A percentile compares a stretch with the other conserved stretches of the same genome.
Conservation (phyloP, 2,888 invertebrate species). For the Lampropteryx suffumata region DNA sequence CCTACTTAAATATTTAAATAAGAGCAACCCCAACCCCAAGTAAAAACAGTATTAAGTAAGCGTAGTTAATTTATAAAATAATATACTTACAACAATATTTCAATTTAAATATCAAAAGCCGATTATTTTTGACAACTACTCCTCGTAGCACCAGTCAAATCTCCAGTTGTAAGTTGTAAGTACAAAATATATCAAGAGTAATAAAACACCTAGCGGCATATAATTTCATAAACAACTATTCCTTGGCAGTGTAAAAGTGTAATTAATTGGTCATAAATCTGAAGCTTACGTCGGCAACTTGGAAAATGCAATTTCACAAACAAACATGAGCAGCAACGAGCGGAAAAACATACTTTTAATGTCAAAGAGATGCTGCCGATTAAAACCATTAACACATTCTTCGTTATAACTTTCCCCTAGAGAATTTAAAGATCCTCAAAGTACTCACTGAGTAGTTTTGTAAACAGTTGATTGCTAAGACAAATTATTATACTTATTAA, state of each 20-base stretch:
- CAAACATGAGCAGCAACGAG: conserved; percentile 16
- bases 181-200: no score
- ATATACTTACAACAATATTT: no score
- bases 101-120: no score
- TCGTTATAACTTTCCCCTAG: conserved; percentile 23
- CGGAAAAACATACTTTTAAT: conserved; percentile 25
- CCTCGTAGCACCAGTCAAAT: no score
- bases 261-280: conserved; percentile 16
- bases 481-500: no score
- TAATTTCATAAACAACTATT: conserved; percentile 6
- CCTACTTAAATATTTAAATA: conserved; percentile 9
- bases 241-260: neutral
- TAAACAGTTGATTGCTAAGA: no score
- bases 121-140: no score
- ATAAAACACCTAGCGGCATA: no score
- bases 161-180: no score
- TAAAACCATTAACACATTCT: conserved; percentile 31
- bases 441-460: neutral
- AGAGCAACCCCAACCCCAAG: no score
- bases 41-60: no score
- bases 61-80: no score
- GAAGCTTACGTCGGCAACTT: conserved; percentile 3
- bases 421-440: conserved; percentile 10
- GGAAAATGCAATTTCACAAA: conserved; percentile 18
- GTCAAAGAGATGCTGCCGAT: conserved; percentile 28